These are phyloP conservation scores for Subacronicta megacephala DNA, from an alignment of 2,888 invertebrate genomes.

Conservation along the genomic window DNA sequence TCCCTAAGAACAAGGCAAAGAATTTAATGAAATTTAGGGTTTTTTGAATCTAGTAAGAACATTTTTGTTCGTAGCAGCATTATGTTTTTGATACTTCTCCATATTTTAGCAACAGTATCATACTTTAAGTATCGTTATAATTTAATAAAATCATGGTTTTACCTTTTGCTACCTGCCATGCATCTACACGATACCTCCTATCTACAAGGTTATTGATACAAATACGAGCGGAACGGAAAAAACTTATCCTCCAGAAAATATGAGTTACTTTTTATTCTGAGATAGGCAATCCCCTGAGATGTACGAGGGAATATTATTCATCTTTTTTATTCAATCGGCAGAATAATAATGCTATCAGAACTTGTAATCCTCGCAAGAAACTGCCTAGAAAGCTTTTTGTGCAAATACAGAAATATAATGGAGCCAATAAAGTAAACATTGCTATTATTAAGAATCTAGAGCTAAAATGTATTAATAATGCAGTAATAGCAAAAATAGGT, in stretches of 20 bases:
- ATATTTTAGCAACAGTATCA: no score
- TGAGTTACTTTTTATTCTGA: slow-evolving; percentile 45
- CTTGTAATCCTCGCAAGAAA: slow-evolving; percentile 38
- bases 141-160: background rate
- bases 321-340: slow-evolving; percentile 51
- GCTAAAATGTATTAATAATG: no score
- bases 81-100: no score
- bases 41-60: no score
- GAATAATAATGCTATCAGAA: slow-evolving; percentile 48
- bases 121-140: no score
- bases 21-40: no score
- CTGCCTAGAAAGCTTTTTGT: slow-evolving; percentile 6
- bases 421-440: slow-evolving; percentile 16
- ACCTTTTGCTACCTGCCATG: background rate
- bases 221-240: slow-evolving; percentile 17
- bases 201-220: slow-evolving; percentile 22
- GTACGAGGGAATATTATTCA: slow-evolving; percentile 44
- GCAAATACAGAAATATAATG: slow-evolving; percentile 19
- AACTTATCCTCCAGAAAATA: slow-evolving; percentile 45
- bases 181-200: slow-evolving; percentile 8
- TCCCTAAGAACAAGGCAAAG: no score
- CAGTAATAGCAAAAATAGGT: no score
- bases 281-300: slow-evolving; percentile 49
- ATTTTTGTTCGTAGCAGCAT: no score
- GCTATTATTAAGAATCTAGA: background rate